Conservation (phyloP, 2,797 vertebrate genomes). For the Diceros bicornis region DNA sequence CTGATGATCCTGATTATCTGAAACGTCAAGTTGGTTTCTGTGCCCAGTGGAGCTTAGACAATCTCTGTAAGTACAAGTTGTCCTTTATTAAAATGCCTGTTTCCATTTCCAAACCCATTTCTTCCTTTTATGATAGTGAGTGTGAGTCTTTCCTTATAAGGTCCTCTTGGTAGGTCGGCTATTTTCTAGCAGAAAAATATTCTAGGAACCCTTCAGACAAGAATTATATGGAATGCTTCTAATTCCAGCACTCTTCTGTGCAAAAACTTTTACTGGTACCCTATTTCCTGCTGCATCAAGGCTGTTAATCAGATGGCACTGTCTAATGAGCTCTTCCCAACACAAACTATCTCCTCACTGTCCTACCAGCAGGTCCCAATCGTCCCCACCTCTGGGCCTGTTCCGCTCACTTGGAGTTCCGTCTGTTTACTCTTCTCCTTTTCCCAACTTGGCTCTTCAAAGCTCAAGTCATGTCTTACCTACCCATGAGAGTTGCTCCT, state of each 20-base stretch:
- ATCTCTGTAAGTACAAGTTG: slow-evolving; percentile 95
- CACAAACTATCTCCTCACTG: neutral
- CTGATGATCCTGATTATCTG: slow-evolving; percentile 95
- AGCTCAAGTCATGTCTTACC: neutral
- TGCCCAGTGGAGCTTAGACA: slow-evolving; percentile 99
- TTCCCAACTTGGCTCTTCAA: slow-evolving; percentile 30
- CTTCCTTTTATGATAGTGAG: slow-evolving; percentile 34
- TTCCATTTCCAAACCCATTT: slow-evolving; percentile 25
- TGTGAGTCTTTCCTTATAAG: slow-evolving; percentile 1
- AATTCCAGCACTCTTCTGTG: neutral
- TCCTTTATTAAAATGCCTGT: slow-evolving; percentile 46
- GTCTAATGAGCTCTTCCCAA: neutral
- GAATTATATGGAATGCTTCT: neutral
- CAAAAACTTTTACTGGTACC: neutral
- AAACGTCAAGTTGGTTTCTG: slow-evolving; percentile 99
- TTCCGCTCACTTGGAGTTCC: neutral
- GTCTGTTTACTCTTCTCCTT: neutral
- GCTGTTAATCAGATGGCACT: neutral
- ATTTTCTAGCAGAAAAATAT: neutral
- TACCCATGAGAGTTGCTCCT: neutral
- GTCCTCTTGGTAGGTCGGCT: neutral
- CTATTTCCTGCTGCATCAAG: neutral
- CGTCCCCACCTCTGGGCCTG: neutral
- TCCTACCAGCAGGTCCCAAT: neutral
- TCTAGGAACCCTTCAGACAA: neutral